These are phyloP conservation scores for Drosophila ogumai DNA, from an alignment of 1,140 invertebrate genomes.

Conservation along the genomic window DNA sequence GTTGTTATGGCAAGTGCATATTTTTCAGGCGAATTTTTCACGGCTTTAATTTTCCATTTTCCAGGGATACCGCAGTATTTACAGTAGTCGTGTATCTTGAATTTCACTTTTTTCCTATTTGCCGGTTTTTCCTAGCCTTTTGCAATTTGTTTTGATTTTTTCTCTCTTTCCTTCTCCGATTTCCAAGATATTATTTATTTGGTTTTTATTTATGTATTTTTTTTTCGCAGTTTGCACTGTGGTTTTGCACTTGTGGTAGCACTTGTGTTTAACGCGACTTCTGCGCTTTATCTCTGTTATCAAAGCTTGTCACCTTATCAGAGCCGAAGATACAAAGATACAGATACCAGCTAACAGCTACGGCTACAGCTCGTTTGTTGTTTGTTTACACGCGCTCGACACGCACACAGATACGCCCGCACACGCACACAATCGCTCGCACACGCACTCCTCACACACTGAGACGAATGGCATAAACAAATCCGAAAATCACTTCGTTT, in stretches of 20 bases:
- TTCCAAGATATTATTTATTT: conserved; percentile 1
- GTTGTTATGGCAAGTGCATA: conserved; percentile 22
- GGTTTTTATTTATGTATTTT: background rate
- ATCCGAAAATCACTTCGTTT: conserved; percentile 21
- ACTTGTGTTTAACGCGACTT: conserved; percentile 45
- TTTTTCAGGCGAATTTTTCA: conserved; percentile 19
- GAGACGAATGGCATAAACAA: conserved; percentile 39
- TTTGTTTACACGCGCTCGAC: conserved; percentile 41
- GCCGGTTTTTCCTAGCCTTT: conserved; percentile 22
- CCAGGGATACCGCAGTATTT: conserved; percentile 28
- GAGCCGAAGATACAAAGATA: conserved; percentile 39
- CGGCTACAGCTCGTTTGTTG: conserved; percentile 29
- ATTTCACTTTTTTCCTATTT: conserved; percentile 37
- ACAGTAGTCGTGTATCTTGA: conserved; percentile 39
- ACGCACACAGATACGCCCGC: conserved; percentile 27
- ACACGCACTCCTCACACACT: conserved; percentile 16
- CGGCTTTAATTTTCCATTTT: conserved; percentile 29
- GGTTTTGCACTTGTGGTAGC: conserved; percentile 29
- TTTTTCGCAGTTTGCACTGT: conserved; percentile 16
- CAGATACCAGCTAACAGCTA: conserved; percentile 7
- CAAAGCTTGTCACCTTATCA: conserved; percentile 58
- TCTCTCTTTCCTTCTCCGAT: background rate
- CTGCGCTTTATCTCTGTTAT: conserved; percentile 24
- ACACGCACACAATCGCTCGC: conserved; percentile 4
- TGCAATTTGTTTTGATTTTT: conserved; percentile 35